These are phyloP conservation scores for Ophonus ardosiacus DNA, from an alignment of 2,888 invertebrate species.

Conservation along the genomic window DNA sequence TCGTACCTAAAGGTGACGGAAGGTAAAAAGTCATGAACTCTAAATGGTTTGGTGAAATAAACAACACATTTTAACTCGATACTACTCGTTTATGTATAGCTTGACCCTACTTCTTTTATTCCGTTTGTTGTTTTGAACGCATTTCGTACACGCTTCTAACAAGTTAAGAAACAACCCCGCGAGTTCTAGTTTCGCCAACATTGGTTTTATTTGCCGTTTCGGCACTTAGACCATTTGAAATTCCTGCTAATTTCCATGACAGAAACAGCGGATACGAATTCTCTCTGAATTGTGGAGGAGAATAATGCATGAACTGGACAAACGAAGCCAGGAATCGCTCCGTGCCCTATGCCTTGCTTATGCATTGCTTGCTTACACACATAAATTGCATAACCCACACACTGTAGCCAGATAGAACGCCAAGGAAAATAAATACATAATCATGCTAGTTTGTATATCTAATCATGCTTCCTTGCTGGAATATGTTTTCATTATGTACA, in stretches of 20 bases:
- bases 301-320: slow-evolving; percentile 63
- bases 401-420: background rate
- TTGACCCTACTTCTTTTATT: background rate
- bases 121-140: slow-evolving; percentile 51
- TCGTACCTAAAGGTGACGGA: too few relatives aligned
- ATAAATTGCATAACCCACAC: background rate
- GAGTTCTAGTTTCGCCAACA: slow-evolving; percentile 16
- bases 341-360: background rate
- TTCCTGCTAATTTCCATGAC: slow-evolving; percentile 69
- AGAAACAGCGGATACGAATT: slow-evolving; percentile 65
- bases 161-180: slow-evolving; percentile 28
- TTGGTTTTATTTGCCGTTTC: slow-evolving; percentile 49
- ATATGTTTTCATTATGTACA: background rate
- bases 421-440: background rate
- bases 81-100: background rate
- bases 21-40: too few relatives aligned
- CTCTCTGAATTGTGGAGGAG: slow-evolving; percentile 39
- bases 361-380: slow-evolving; percentile 6
- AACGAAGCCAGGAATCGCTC: slow-evolving; percentile 27
- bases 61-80: background rate
- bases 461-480: background rate
- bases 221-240: slow-evolving; percentile 58
- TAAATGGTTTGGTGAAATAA: background rate
- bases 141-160: slow-evolving; percentile 45
- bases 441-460: background rate